Base-by-base conservation (phyloP, 1,140 invertebrate species). In the Oedothorax gibbosus region DNA sequence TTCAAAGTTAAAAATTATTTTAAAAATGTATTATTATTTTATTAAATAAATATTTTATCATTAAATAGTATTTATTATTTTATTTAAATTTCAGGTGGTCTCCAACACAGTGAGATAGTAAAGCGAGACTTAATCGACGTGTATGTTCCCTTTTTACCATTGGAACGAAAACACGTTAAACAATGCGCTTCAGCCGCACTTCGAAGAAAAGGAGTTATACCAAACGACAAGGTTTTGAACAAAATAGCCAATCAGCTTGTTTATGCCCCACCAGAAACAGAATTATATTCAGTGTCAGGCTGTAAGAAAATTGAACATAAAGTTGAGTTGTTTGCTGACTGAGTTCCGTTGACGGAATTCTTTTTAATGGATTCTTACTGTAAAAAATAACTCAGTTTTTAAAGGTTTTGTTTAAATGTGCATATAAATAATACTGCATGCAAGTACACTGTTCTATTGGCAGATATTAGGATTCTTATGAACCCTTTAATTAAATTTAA, bases 61-160 rank as follows among this genome's bases (percentile, higher is more conserved):
- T 3, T 68, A 73, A 53, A 53, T 4, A 14, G 5, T 8, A 35
- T 68, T 5, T 53, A n/a, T n/a, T n/a, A 11, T 62, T 64, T 77
- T 15, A 35, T 64, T 51, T 76, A n/a, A 11, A 76, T 18, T 68
- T 68, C 68, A 85, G 94, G 97, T 88, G 97, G 97, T 5, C 92
- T 98, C 49, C 91, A 94, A 87, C 92, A 92, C 83, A 94, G 95
- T 71, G 92, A 94, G 81, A 89, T 96, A 0, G 96, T 99, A 87
- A 92, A 94, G 60, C 93, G 93, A 20, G 94, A 94, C 90, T 91
- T 98, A 18, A 96, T 99, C 78, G 97, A 98, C 90, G 94, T 96
- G 88, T 99, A 95, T 89, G 92, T 99, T 75, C 98, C 98, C 83
- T 99, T 99, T 89, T 88, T 99, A 78, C 97, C 98, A 2, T 89